Evolutionary conservation across 2,888 invertebrate species (phyloP).

Genomic region (Eristalis tenax): DNA sequence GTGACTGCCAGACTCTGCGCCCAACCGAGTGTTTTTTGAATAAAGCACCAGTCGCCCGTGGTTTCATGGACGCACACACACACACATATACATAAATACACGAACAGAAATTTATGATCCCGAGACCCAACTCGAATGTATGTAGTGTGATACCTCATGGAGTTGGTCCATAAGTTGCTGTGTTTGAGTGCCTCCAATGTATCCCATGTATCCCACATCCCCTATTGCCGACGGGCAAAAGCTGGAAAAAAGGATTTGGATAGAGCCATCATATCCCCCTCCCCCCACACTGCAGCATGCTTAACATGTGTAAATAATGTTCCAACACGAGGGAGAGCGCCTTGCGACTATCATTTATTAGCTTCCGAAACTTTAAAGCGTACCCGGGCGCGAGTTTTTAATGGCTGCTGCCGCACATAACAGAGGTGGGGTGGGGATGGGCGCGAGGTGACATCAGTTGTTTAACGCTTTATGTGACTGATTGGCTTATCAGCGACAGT

Average conservation of each 20-base stretch:
- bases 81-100: not conserved
- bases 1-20: not conserved
- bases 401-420: not conserved
- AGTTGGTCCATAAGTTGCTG: not conserved
- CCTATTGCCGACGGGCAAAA: not conserved
- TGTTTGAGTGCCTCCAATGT: not conserved
- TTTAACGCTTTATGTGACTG: conserved; percentile 57
- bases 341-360: conserved; percentile 66
- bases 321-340: conserved; percentile 42
- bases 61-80: not conserved
- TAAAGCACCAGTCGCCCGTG: not conserved
- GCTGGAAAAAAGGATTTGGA: not conserved
- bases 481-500: conserved; percentile 56
- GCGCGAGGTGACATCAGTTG: conserved; percentile 22
- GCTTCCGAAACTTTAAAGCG: conserved; percentile 59
- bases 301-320: conserved; percentile 64
- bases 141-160: conserved; percentile 5
- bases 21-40: not conserved
- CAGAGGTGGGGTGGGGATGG: conserved; percentile 48
- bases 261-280: not conserved
- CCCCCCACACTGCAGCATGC: not conserved
- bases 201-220: not conserved
- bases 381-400: conserved; percentile 30
- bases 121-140: not conserved
- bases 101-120: conserved; percentile 26